Base-by-base conservation (phyloP, 2,113 vertebrate genomes). In the Microcebus murinus region DNA sequence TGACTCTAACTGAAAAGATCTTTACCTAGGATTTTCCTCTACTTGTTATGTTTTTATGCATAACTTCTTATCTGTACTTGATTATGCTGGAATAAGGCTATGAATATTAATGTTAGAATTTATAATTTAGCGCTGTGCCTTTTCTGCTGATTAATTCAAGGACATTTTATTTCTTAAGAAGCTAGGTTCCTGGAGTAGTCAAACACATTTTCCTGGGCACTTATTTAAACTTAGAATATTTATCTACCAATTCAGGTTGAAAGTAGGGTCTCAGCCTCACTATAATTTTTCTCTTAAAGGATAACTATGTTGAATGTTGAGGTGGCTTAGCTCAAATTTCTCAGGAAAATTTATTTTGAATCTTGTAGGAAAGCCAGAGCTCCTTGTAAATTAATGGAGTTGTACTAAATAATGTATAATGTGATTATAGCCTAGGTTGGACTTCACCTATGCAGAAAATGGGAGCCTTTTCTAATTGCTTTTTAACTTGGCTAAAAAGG, bases 121-220 rank as follows among this genome's bases (percentile, higher is more conserved):
- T 98, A 99, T 99, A 99, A 99, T 99, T 98, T 98, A 98, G 97
- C 97, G 96, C 97, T 97, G 59, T 98, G 97, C 98, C 97, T 98
- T 98, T 98, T 98, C 98, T 98, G 88, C 98, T 99, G 98, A 99
- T 99, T 99, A 99, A 98, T 98, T 99, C 98, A 99, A 99, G 99
- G 98, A 98, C 98, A 98, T 98, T 98, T 98, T 97, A 98, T 97
- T 98, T 98, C 98, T 98, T 98, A 97, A 94, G 97, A 98, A 97
- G 93, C 87, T 91, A 93, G 89, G 74, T 96, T 99, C 96, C 97
- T 97, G 89, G 88, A 98, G 97, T 97, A 96, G 85, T 98, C 96
- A 98, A 98, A 98, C n/a, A 92, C 80, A 98, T 98, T 98, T 97
- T 96, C 93, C 92, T 98, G 98, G 98, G 97, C 97, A 52, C 65